phyloP scores from a whole-genome alignment of 2,797 vertebrate genomes.

The Gadopsis bispinosus region DNA sequence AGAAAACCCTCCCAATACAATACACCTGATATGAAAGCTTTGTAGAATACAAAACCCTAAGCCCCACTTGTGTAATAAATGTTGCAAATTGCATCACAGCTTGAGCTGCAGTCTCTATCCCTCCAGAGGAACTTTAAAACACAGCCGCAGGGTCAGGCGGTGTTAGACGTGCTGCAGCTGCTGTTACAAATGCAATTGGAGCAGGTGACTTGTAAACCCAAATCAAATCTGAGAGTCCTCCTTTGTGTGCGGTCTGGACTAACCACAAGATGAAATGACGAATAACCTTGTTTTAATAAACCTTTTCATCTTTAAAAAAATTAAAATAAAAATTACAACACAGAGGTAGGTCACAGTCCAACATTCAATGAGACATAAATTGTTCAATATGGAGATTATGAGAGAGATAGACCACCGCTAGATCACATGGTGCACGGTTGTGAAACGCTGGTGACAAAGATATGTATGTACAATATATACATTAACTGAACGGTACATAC shows the following conservation, averaged over 20 bases:
- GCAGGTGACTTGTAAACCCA: background rate
- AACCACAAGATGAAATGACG: constrained; percentile 14
- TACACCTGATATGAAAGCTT: background rate
- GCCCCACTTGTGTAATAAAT: background rate
- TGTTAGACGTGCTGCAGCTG: background rate
- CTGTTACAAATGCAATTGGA: background rate
- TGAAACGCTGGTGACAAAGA: background rate
- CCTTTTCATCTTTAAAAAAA: constrained; percentile 27
- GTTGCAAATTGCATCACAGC: background rate
- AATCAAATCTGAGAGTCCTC: constrained; percentile 15
- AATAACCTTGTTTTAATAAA: constrained; percentile 16
- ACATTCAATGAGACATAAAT: constrained; percentile 12
- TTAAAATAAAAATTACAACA: constrained; percentile 4
- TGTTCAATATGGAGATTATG: background rate
- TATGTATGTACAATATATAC: constrained; percentile 31
- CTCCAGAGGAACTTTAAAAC: constrained; percentile 5
- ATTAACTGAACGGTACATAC: constrained; percentile 7
- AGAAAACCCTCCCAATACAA: background rate
- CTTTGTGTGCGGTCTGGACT: background rate
- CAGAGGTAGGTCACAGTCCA: constrained; percentile 8
- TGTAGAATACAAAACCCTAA: background rate
- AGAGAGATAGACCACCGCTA: background rate
- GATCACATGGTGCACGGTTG: background rate
- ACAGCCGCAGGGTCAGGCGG: background rate
- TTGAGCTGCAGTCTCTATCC: constrained; percentile 2